Evolutionary conservation across 2,113 vertebrate species (phyloP), one percentile per base, ranked within the genome.

Genomic region (Synchiropus splendidus): DNA sequence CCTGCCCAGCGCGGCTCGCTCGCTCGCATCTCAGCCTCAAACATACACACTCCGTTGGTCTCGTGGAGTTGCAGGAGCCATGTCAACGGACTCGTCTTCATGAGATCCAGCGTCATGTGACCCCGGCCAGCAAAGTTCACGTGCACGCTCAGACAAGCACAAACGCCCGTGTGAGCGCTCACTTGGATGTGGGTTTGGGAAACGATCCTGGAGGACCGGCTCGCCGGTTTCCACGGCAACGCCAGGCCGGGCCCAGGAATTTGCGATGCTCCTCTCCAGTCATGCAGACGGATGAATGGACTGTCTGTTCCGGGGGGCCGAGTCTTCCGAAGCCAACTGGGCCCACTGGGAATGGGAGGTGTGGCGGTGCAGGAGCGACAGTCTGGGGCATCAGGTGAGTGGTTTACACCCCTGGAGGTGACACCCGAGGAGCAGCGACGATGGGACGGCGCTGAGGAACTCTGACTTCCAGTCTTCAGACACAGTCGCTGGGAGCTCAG

Each of bases 211-310:
- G 3, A 60, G 52, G 64, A 55, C 62, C 48, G 51, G 71, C 73
- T 62, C 18, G 31, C 45, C 42, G 61, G 80, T 74, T 79, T 75
- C 80, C 69, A 79, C 39, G 67, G 77, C 68, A 76, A 82, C 77
- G 47, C 70, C 65, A 69, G 64, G 48, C 59, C 16, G 42, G 45
- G 48, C 50, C 16, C 34, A 68, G 72, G 75, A 79, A 71, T 69
- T 55, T 48, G 67, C 15, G 64, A 77, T 78, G 67, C 70, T 70
- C 70, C 43, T 18, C 48, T 72, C 67, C 62, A 60, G 70, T 78
- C 67, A 64, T 67, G 72, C 67, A 66, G 61, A 62, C 18, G 32
- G 69, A 82, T 78, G 75, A 82, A 80, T 78, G 70, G 67, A 57
- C 61, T 58, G 58, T 74, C 73, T 82, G 77, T 82, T 70, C 73